Percentiles rank a stretch among this genome's conserved stretches.
These are phyloP conservation scores for Manis javanica DNA, from an alignment of 2,797 vertebrate species.

Conservation along the genomic window DNA sequence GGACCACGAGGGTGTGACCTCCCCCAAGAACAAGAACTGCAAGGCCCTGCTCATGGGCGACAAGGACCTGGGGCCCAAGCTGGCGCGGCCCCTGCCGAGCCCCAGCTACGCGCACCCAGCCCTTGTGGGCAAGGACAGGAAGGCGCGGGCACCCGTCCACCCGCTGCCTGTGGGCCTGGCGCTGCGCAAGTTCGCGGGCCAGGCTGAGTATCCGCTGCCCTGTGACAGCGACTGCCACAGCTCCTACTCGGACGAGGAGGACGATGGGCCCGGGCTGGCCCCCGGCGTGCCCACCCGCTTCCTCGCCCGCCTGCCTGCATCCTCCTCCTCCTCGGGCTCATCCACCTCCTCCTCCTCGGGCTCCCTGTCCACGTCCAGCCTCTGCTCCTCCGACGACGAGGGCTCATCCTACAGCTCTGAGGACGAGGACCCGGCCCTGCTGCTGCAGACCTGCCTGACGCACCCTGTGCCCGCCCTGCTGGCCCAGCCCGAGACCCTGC, in stretches of 20 bases:
- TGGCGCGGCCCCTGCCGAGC: slow-evolving; percentile 84
- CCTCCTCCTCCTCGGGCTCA: slow-evolving; percentile 95
- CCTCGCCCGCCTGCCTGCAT: slow-evolving; percentile 93
- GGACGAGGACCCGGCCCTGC: slow-evolving; percentile 93
- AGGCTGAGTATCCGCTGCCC: slow-evolving; percentile 91
- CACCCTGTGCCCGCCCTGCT: slow-evolving; percentile 91
- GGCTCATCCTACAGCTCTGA: slow-evolving; percentile 98
- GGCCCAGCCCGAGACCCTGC: slow-evolving; percentile 89
- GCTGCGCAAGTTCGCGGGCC: slow-evolving; percentile 90
- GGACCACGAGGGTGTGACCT: slow-evolving; percentile 98
- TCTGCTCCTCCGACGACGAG: slow-evolving; percentile 97
- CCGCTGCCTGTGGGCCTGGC: slow-evolving; percentile 88
- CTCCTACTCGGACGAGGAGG: slow-evolving; percentile 97
- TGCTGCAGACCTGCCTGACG: slow-evolving; percentile 91
- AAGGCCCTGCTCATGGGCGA: slow-evolving; percentile 93
- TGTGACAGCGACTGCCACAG: slow-evolving; percentile 96
- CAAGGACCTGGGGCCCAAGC: slow-evolving; percentile 88
- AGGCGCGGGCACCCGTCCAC: slow-evolving; percentile 88
- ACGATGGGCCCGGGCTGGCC: slow-evolving; percentile 89
- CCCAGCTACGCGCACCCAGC: slow-evolving; percentile 90
- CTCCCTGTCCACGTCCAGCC: slow-evolving; percentile 96
- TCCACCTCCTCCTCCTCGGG: slow-evolving; percentile 96
- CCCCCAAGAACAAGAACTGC: slow-evolving; percentile 97
- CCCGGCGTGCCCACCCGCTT: slow-evolving; percentile 90
- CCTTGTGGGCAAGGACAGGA: slow-evolving; percentile 90